phyloP scores from a whole-genome alignment of 2,888 invertebrate species.

The Podotricha telesiphe region DNA sequence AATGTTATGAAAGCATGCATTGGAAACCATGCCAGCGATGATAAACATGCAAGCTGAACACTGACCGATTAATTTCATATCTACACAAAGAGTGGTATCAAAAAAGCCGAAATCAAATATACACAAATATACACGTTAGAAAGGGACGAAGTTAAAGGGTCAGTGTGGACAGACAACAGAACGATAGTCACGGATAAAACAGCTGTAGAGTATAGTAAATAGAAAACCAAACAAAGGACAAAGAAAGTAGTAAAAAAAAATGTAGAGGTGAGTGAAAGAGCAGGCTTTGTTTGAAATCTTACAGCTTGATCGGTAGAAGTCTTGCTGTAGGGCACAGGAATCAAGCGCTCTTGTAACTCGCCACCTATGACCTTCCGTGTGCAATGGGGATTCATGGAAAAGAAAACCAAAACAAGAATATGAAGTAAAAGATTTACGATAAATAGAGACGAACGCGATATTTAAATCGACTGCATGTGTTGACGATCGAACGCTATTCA shows the following conservation, averaged over 20 bases:
- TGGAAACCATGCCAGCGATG: slow-evolving; percentile 60
- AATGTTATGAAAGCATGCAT: slow-evolving; percentile 59
- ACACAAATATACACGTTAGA: slow-evolving; percentile 28
- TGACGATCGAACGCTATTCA: slow-evolving; percentile 53
- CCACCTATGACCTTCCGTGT: slow-evolving; percentile 99
- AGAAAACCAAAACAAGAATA: slow-evolving; percentile 83
- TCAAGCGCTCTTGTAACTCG: slow-evolving; percentile 99
- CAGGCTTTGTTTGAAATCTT: slow-evolving; percentile 85
- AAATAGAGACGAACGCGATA: slow-evolving; percentile 54
- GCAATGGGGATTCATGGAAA: slow-evolving; percentile 93
- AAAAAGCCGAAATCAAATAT: slow-evolving; percentile 20
- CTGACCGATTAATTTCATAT: slow-evolving; percentile 60
- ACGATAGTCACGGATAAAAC: slow-evolving; percentile 51
- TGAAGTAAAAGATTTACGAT: slow-evolving; percentile 75
- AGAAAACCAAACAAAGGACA: slow-evolving; percentile 67
- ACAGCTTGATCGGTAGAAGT: slow-evolving; percentile 99
- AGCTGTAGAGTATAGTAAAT: slow-evolving; percentile 77
- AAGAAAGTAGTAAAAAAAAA: slow-evolving; percentile 64
- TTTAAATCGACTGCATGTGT: slow-evolving; percentile 48
- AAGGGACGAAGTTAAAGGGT: slow-evolving; percentile 59
- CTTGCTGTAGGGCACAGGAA: slow-evolving; percentile 99
- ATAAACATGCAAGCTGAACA: slow-evolving; percentile 61
- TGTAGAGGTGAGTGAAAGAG: slow-evolving; percentile 70
- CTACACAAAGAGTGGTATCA: slow-evolving; percentile 9
- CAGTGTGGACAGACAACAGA: slow-evolving; percentile 61